phyloP scores from a whole-genome alignment of 1,140 invertebrate species.

The Drosophila bifasciata region DNA sequence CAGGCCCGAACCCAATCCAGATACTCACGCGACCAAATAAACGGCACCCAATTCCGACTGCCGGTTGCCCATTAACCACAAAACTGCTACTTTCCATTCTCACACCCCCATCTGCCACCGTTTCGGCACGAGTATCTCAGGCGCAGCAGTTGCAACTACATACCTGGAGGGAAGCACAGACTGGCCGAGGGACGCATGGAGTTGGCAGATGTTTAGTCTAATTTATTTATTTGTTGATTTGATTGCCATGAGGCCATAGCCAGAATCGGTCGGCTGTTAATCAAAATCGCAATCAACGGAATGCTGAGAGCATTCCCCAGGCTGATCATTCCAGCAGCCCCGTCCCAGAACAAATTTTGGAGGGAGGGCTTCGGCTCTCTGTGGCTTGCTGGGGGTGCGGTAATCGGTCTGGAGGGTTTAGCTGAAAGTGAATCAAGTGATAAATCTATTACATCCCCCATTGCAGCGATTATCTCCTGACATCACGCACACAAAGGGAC shows the following conservation, averaged over 20 bases:
- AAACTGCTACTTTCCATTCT: constrained; percentile 35
- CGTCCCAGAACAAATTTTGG: no score
- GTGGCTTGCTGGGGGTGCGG: no score
- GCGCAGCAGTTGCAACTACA: constrained; percentile 7
- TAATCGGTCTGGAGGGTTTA: no score
- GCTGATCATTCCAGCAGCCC: no score
- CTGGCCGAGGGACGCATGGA: neutral
- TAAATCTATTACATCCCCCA: constrained; percentile 33
- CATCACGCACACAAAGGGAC: constrained; percentile 4
- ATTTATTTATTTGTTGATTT: constrained; percentile 15
- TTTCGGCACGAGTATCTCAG: no score
- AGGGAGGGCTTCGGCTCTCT: no score
- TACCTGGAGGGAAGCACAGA: neutral
- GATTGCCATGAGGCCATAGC: constrained; percentile 8
- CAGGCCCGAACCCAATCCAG: constrained; percentile 3
- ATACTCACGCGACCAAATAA: constrained; percentile 33
- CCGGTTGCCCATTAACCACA: constrained; percentile 32
- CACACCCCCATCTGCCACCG: neutral
- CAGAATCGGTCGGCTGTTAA: no score
- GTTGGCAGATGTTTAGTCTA: no score
- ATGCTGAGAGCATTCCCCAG: no score
- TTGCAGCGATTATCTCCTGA: constrained; percentile 33
- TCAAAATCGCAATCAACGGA: no score
- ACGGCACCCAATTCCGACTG: constrained; percentile 35
- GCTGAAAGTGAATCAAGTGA: constrained; percentile 17